Evolutionary conservation across 2,888 invertebrate species (phyloP).

Genomic region (Drymonia ruficornis): DNA sequence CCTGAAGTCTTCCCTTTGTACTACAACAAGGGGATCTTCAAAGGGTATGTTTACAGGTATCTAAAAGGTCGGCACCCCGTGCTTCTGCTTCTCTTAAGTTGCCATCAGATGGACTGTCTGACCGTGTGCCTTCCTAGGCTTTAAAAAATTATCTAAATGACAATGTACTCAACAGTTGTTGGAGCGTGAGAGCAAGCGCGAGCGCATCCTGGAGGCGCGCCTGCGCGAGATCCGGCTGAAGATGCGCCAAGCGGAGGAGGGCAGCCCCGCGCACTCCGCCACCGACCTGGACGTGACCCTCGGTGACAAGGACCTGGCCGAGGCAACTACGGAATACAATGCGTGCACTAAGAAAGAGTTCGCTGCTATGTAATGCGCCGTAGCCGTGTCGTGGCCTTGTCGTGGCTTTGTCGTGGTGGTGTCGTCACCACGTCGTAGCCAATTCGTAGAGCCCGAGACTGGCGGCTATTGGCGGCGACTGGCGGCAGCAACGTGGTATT

Average conservation of each 20-base stretch:
- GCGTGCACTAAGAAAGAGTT: conserved; percentile 52
- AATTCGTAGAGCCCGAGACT: no score
- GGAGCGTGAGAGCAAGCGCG: conserved; percentile 93
- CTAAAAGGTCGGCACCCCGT: no score
- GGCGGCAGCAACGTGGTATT: background rate
- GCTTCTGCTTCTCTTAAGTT: no score
- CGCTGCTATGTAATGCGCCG: conserved; percentile 2
- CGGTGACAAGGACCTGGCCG: conserved; percentile 44
- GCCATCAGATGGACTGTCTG: no score
- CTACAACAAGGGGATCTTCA: no score
- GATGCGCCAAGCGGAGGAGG: conserved; percentile 64
- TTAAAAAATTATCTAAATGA: no score
- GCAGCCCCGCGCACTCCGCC: conserved; percentile 48
- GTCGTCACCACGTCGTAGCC: no score
- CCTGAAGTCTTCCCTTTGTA: no score
- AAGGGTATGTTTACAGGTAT: no score
- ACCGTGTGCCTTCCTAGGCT: no score
- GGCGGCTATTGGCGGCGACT: no score
- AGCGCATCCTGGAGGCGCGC: conserved; percentile 95
- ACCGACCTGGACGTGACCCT: conserved; percentile 51
- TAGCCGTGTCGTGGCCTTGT: background rate
- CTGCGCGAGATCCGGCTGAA: conserved; percentile 91
- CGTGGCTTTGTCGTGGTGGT: no score
- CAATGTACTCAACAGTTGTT: conserved; percentile 87
- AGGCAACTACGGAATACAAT: conserved; percentile 54